A percentile compares a stretch with the other conserved stretches of the same genome.
Evolutionary conservation across 2,797 vertebrate genomes (phyloP).

Genomic region (Avahi laniger): DNA sequence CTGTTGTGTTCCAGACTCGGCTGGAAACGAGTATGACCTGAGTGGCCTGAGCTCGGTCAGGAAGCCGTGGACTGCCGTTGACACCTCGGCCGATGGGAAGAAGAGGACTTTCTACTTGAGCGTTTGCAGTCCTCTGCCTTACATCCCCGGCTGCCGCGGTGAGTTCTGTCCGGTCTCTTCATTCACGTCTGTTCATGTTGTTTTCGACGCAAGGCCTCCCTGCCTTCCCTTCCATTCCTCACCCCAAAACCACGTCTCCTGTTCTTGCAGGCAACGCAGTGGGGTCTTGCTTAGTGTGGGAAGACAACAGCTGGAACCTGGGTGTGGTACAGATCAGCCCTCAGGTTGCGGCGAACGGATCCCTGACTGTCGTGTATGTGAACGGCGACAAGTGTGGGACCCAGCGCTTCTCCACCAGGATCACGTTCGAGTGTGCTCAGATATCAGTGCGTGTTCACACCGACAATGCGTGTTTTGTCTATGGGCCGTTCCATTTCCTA

Average conservation of each 20-base stretch:
- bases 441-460: slow-evolving; percentile 85
- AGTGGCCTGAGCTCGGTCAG: slow-evolving; percentile 88
- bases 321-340: slow-evolving; percentile 94
- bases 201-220: background rate
- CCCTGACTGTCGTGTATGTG: slow-evolving; percentile 92
- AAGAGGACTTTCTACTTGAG: slow-evolving; percentile 92
- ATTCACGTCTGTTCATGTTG: rapidly evolving
- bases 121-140: slow-evolving; percentile 92
- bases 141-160: slow-evolving; percentile 88
- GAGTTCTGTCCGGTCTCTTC: slow-evolving; percentile 26
- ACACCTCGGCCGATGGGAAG: slow-evolving; percentile 84
- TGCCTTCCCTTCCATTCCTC: rapidly evolving
- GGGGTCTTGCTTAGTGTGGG: slow-evolving; percentile 89
- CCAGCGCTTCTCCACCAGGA: slow-evolving; percentile 91
- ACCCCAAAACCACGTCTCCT: rapidly evolving
- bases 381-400: slow-evolving; percentile 90
- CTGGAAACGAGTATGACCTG: slow-evolving; percentile 95
- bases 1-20: slow-evolving; percentile 85
- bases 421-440: slow-evolving; percentile 93
- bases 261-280: slow-evolving; percentile 88
- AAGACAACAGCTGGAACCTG: slow-evolving; percentile 86
- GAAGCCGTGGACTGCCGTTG: slow-evolving; percentile 91
- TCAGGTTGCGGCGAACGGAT: slow-evolving; percentile 89
- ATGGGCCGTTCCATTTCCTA: rapidly evolving
- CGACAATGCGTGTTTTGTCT: rapidly evolving